Conservation (phyloP, 2,888 invertebrate genomes). For the Agriopis leucophaearia region DNA sequence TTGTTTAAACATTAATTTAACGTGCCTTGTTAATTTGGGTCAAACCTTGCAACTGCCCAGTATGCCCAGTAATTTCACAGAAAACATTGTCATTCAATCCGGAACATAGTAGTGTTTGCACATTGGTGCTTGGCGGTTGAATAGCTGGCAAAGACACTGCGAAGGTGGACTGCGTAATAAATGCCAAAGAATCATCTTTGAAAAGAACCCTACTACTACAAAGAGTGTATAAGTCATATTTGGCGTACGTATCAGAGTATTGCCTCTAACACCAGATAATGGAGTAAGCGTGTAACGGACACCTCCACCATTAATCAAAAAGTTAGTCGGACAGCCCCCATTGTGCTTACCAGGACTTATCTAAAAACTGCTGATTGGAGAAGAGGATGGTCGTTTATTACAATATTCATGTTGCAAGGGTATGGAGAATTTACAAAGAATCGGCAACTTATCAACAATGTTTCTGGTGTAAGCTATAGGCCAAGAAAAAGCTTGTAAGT, state of each 20-base stretch:
- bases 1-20: no score
- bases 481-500: neutral
- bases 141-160: no score
- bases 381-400: conserved; percentile 26
- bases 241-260: conserved; percentile 23
- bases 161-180: no score
- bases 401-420: conserved; percentile 14
- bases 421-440: conserved; percentile 2
- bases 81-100: no score
- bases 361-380: conserved; percentile 34
- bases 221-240: conserved; percentile 5
- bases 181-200: no score
- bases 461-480: neutral
- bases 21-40: no score
- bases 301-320: conserved; percentile 59
- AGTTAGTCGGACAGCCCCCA: conserved; percentile 50
- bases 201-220: no score
- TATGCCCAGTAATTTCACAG: no score
- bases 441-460: neutral
- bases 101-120: no score
- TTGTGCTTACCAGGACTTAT: conserved; percentile 42
- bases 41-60: no score
- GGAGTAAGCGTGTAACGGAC: conserved; percentile 56
- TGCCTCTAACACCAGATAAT: conserved; percentile 49
- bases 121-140: no score